A percentile compares a stretch with the other conserved stretches of the same genome.
Evolutionary conservation across 92 coral and sea anemone species (phyloP).

Genomic region (Scolanthus callimorphus): DNA sequence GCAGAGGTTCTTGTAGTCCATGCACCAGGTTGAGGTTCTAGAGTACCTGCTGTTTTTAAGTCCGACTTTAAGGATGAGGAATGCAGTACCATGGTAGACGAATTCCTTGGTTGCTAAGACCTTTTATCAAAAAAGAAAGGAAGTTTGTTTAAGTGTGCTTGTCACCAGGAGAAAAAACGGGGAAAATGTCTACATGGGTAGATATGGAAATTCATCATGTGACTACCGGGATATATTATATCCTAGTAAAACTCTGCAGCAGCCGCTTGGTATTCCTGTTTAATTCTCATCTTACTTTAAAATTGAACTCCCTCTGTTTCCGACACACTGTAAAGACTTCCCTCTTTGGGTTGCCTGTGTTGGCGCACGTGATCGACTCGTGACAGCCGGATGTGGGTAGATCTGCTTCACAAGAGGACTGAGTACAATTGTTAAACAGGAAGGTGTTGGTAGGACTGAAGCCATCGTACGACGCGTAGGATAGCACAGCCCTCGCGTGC

Average conservation of each 20-base stretch:
- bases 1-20: conserved; percentile 40
- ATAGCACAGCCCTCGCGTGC: too few relatives aligned
- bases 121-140: too few relatives aligned
- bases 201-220: too few relatives aligned
- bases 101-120: conserved; percentile 19
- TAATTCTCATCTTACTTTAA: too few relatives aligned
- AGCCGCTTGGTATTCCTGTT: too few relatives aligned
- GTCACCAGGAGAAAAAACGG: too few relatives aligned
- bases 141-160: too few relatives aligned
- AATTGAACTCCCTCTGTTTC: conserved; percentile 15
- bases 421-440: conserved; percentile 21
- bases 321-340: conserved; percentile 42
- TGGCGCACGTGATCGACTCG: conserved; percentile 24
- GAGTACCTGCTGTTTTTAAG: conserved; percentile 32
- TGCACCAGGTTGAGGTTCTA: conserved; percentile 28
- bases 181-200: too few relatives aligned
- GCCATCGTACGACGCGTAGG: too few relatives aligned
- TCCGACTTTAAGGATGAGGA: conserved; percentile 30
- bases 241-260: too few relatives aligned
- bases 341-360: conserved; percentile 5
- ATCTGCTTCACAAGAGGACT: conserved; percentile 22
- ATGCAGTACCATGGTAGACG: conserved; percentile 34
- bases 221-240: too few relatives aligned
- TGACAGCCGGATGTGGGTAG: conserved; percentile 33
- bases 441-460: conserved; percentile 55